Base-by-base conservation (phyloP, 1,140 invertebrate species). In the Aleiodes sp. region DNA sequence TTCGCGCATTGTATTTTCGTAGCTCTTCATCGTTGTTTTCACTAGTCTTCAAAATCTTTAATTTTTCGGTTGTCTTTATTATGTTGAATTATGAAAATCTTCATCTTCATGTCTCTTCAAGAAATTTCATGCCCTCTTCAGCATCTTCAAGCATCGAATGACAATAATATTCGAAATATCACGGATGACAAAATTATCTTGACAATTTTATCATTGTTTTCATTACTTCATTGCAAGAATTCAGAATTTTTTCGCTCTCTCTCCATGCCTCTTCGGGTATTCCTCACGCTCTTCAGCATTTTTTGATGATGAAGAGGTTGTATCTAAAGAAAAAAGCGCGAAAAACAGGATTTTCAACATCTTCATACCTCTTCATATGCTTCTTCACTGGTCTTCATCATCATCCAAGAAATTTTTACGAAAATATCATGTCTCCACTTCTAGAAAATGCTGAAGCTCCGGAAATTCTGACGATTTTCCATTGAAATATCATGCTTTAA, bases 181-280 rank as follows among this genome's bases (percentile, higher is more conserved):
- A n/a, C n/a, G n/a, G n/a, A n/a, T n/a, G n/a, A n/a, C n/a, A 35
- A 35, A 35, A 35, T 35, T 35, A 35, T 52, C 31, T 35, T 35
- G 31, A 4, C 10, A 35, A 35, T 10, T 35, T 35, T 10, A 35
- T 35, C 31, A 35, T 10, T 10, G 4, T 10, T 35, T 35, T 35
- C 4, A 6, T 4, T 10, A 4, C 31, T 6, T 35, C 10, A 35
- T 35, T 35, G 4, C 4, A 35, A 4, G 4, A 35, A 4, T 35
- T 35, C 31, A 35, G 31, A 6, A 35, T 35, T 35, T 35, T 35
- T 10, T 10, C 31, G 10, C 10, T 10, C 10, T 35, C 4, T 6
- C 10, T 68, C 67, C 60, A 33, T 64, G 29, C 39, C 57, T 72
- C 24, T 37, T 28, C 33, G 9, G 2, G 24, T 6, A 12, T 35